These are phyloP conservation scores for Danaus melanippus DNA, from an alignment of 1,140 invertebrate genomes.

Conservation along the genomic window DNA sequence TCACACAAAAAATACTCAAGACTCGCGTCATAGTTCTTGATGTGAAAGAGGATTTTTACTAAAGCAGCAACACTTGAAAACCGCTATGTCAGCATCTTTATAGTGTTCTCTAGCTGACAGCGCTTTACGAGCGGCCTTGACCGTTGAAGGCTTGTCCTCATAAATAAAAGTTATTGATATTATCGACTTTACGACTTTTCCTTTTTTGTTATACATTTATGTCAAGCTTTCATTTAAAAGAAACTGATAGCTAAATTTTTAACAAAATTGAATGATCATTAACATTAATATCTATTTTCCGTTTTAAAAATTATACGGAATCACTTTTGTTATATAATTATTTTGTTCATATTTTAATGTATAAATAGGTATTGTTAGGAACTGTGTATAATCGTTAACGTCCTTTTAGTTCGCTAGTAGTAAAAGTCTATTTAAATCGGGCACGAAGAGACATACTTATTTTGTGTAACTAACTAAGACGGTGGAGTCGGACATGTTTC, in stretches of 20 bases:
- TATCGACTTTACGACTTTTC: no score
- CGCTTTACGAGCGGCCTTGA: slow-evolving; percentile 13
- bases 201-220: no score
- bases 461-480: slow-evolving; percentile 10
- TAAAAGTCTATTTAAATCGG: slow-evolving; percentile 14
- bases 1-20: slow-evolving; percentile 11
- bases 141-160: slow-evolving; percentile 1
- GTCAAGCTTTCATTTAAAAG: no score
- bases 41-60: slow-evolving; percentile 12
- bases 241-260: no score
- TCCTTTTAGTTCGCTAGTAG: slow-evolving; percentile 1
- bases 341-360: no score
- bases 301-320: no score
- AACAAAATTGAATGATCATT: no score
- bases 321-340: no score
- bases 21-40: slow-evolving; percentile 1
- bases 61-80: slow-evolving; percentile 10
- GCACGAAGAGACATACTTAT: slow-evolving; percentile 13
- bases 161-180: no score
- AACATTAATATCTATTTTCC: no score
- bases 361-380: no score
- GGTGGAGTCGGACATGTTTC: slow-evolving; percentile 20
- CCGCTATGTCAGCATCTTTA: slow-evolving; percentile 8
- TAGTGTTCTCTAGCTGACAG: slow-evolving; percentile 14
- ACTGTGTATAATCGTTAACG: not conserved